Percentiles rank a stretch among this genome's conserved stretches.
These are phyloP conservation scores for Myxocyprinus asiaticus DNA, from an alignment of 2,113 vertebrate species.

Conservation along the genomic window DNA sequence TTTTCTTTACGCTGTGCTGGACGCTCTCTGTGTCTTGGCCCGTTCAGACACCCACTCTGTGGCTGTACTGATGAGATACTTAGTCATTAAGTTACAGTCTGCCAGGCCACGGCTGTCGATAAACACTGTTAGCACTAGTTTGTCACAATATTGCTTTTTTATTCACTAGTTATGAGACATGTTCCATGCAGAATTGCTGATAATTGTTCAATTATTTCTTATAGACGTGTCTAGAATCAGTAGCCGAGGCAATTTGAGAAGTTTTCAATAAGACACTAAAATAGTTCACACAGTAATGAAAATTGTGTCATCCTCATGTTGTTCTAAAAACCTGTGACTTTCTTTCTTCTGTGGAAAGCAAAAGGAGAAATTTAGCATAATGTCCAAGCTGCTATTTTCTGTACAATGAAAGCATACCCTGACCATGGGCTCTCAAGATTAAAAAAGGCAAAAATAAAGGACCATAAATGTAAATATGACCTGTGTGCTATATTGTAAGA, in stretches of 20 bases:
- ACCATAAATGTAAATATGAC: too few species aligned
- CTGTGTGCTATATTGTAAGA: too few species aligned
- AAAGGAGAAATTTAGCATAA: too few species aligned
- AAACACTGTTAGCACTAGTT: slow-evolving; percentile 16
- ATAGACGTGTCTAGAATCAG: neutral
- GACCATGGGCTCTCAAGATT: too few species aligned
- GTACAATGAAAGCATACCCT: too few species aligned
- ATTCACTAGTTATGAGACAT: neutral
- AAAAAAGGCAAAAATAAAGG: too few species aligned
- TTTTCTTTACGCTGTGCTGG: neutral
- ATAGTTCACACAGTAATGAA: too few species aligned
- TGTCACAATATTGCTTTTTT: neutral
- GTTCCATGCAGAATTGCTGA: neutral
- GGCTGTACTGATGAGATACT: slow-evolving; percentile 32
- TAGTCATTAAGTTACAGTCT: slow-evolving; percentile 7
- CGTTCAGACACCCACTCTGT: slow-evolving; percentile 29
- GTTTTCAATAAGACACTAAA: neutral
- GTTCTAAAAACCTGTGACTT: too few species aligned
- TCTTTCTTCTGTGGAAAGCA: too few species aligned
- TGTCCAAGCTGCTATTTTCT: too few species aligned
- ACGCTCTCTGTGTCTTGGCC: neutral
- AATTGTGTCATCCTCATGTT: too few species aligned
- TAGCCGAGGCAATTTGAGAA: neutral
- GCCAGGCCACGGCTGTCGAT: slow-evolving; percentile 9
- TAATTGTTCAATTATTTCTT: slow-evolving; percentile 1